Base-by-base conservation (phyloP, 2,888 invertebrate genomes). In the Vanessa cardui region DNA sequence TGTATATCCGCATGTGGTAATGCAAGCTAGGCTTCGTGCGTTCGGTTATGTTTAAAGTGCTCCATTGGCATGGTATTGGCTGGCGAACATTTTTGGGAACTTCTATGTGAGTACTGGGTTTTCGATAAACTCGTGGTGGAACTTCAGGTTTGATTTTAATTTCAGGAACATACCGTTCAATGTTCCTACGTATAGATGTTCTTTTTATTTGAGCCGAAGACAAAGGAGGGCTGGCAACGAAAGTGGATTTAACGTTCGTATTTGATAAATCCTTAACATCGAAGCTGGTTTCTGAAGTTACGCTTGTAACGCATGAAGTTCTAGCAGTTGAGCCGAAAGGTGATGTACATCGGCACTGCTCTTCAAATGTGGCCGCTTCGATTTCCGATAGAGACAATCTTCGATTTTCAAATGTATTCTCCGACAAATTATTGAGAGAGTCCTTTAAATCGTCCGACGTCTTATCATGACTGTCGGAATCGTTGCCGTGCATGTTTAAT, bases 251-350 rank as follows among this genome's bases (percentile, higher is more conserved):
- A n/a, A 94, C 87, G 58, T 93, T 90, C 7, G 93, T 93, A 69
- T 90, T 87, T 12, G 92, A 88, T 39, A 93, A 90, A 78, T 94
- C 94, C 73, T 92, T 88, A 18, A 94, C 94, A 45, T 94, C 94
- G 1, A 94, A 88, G 70, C 92, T 89, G 74, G 93, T 94, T 75
- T 94, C 94, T 1, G 94, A 94, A 6, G 94, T 94, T 6, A 93
- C 92, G 72, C 94, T 94, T 7, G 92, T 91, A 62, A 93, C 94
- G 73, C 94, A 94, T 3, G 95, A 95, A 39, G 95, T 95, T 70
- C 95, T 89, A 1, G 96, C 96, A 0, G 96, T 96, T 2, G 96
- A 96, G 16, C 95, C 95, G 78, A 96, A 96, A 0, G 96, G 96
- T 1, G 96, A 96, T 1, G 95, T 95, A 80, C 96, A 96, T 69